Conservation (phyloP, 2,113 vertebrate species). For the Zapus hudsonius region DNA sequence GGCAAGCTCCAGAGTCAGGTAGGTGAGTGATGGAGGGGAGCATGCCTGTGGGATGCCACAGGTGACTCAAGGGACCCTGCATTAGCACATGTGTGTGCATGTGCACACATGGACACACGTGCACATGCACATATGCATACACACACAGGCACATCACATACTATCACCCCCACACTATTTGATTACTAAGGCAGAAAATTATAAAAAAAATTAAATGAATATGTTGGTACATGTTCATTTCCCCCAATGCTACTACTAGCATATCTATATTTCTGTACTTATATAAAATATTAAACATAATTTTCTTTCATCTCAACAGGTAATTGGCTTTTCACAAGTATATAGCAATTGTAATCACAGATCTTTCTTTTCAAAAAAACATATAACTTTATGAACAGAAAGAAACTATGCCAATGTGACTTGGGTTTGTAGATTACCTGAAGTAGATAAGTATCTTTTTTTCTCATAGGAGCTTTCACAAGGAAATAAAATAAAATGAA, state of each 20-base stretch:
- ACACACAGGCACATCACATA: no score
- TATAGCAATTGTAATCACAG: conserved; percentile 63
- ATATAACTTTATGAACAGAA: conserved; percentile 62
- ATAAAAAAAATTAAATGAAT: conserved; percentile 57
- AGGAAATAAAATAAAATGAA: conserved; percentile 80
- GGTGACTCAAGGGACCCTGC: no score
- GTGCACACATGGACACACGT: no score
- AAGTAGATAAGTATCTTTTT: conserved; percentile 75
- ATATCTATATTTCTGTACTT: conserved; percentile 26
- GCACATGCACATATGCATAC: no score
- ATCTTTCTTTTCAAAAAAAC: conserved; percentile 65
- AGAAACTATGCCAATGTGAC: conserved; percentile 75
- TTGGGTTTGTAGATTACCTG: conserved; percentile 66
- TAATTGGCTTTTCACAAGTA: conserved; percentile 56
- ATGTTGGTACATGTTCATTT: not conserved
- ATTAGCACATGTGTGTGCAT: no score
- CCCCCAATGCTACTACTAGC: conserved; percentile 47
- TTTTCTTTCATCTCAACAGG: conserved; percentile 54
- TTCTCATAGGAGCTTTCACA: conserved; percentile 78
- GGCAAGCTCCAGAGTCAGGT: no score
- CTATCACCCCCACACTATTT: not conserved
- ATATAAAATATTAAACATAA: conserved; percentile 51
- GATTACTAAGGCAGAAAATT: conserved; percentile 57
- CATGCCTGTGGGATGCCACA: no score
- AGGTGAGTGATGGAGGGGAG: no score